These are phyloP conservation scores for Micromussa lordhowensis DNA, from an alignment of 92 coral and sea anemone genomes.

Conservation along the genomic window DNA sequence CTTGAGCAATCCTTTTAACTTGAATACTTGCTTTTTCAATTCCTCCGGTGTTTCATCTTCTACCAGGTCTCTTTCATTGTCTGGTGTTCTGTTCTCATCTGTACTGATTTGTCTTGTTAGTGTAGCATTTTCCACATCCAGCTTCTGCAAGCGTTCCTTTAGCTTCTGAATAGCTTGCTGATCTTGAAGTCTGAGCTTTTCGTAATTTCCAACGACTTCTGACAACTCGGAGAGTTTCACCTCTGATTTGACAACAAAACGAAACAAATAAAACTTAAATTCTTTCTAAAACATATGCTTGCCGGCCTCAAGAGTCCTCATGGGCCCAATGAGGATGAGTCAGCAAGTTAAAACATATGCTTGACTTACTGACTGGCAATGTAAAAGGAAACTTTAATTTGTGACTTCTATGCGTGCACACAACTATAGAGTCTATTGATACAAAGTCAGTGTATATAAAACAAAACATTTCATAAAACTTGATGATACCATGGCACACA, in stretches of 20 bases:
- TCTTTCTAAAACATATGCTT: no score
- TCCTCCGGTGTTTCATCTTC: conserved; percentile 67
- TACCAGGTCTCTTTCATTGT: conserved; percentile 56
- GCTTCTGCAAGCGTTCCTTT: conserved; percentile 87
- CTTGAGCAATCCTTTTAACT: conserved; percentile 81
- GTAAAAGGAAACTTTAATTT: no score
- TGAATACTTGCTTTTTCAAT: conserved; percentile 76
- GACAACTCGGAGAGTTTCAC: conserved; percentile 95
- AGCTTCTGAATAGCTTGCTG: conserved; percentile 90
- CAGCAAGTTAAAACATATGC: no score
- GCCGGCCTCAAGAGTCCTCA: no score
- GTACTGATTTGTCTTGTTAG: conserved; percentile 69
- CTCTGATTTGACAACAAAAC: conserved; percentile 56
- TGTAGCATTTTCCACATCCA: conserved; percentile 81
- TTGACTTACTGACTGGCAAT: no score
- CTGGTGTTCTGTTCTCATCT: conserved; percentile 67
- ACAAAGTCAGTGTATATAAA: no score
- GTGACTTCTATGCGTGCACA: no score
- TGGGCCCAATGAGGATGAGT: no score
- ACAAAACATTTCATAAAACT: no score
- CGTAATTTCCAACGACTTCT: conserved; percentile 96
- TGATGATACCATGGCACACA: no score
- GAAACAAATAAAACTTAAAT: neutral
- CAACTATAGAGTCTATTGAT: no score
- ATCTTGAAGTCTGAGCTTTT: conserved; percentile 91